phyloP scores from a whole-genome alignment of 2,797 vertebrate species.

The Acrossocheilus wenchowensis region DNA sequence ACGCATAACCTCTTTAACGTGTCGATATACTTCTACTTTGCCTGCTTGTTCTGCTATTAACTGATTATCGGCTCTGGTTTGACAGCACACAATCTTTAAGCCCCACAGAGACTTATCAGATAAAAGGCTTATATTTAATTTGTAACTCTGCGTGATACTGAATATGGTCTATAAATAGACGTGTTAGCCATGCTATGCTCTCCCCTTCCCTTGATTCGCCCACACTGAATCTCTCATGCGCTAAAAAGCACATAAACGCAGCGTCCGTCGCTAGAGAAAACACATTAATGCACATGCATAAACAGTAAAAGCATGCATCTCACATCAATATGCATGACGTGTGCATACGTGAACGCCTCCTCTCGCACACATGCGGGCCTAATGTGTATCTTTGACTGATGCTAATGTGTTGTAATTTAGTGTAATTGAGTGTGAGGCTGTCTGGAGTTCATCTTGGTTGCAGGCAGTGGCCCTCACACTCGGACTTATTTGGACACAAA shows the following conservation, averaged over 20 bases:
- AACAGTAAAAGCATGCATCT: conserved; percentile 3
- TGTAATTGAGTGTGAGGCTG: conserved; percentile 53
- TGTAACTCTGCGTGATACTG: conserved; percentile 39
- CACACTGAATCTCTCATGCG: conserved; percentile 5
- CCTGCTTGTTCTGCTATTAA: conserved; percentile 1
- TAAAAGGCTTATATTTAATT: conserved; percentile 50
- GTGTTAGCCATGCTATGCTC: background rate
- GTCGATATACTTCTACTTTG: conserved; percentile 15
- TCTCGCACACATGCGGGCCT: background rate
- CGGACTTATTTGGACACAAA: conserved; percentile 37
- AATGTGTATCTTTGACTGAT: conserved; percentile 38
- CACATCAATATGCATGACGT: background rate
- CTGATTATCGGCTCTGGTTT: conserved; percentile 35
- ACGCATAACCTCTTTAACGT: conserved; percentile 21
- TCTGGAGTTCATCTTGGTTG: conserved; percentile 34
- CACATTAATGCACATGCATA: conserved; percentile 15
- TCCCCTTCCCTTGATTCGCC: conserved; percentile 3
- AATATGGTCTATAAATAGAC: conserved; percentile 39
- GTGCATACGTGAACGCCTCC: background rate
- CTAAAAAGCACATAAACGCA: background rate
- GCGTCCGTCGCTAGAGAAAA: background rate
- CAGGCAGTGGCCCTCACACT: conserved; percentile 4
- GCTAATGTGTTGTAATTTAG: conserved; percentile 42
- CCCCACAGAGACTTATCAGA: conserved; percentile 33
- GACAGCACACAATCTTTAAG: conserved; percentile 28